Conservation (phyloP, 2,797 vertebrate species). For the Sphenopsis melanotis region DNA sequence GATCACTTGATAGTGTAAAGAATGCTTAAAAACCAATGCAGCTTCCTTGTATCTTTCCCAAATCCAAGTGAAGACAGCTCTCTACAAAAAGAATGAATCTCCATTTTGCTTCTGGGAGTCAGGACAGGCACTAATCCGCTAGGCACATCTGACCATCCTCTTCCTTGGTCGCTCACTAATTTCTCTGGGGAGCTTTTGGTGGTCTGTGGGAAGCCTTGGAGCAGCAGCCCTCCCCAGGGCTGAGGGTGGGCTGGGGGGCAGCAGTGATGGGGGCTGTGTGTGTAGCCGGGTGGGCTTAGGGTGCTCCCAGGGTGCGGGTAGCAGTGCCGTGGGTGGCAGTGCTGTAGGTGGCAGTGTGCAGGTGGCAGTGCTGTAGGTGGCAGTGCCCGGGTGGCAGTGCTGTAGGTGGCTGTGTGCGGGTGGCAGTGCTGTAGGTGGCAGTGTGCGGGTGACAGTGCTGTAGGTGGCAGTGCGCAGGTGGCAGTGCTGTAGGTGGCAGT, state of each 20-base stretch:
- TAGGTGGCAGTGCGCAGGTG: too few species aligned
- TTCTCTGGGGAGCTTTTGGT: not conserved
- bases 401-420: too few species aligned
- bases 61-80: not conserved
- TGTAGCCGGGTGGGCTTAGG: not conserved
- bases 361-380: too few species aligned
- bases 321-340: too few species aligned
- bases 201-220: accelerated
- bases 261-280: not conserved
- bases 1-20: not conserved
- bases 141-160: not conserved
- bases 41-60: not conserved
- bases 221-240: not conserved
- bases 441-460: too few species aligned
- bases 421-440: too few species aligned
- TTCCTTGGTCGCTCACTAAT: not conserved
- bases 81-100: not conserved
- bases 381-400: too few species aligned
- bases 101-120: not conserved
- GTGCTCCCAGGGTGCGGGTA: not conserved
- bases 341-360: too few species aligned
- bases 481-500: too few species aligned
- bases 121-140: not conserved
- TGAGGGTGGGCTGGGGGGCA: not conserved
- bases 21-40: not conserved